Evolutionary conservation across 2,888 invertebrate species (phyloP), one percentile per base, ranked within the genome.

Genomic region (Melanotus villosus): DNA sequence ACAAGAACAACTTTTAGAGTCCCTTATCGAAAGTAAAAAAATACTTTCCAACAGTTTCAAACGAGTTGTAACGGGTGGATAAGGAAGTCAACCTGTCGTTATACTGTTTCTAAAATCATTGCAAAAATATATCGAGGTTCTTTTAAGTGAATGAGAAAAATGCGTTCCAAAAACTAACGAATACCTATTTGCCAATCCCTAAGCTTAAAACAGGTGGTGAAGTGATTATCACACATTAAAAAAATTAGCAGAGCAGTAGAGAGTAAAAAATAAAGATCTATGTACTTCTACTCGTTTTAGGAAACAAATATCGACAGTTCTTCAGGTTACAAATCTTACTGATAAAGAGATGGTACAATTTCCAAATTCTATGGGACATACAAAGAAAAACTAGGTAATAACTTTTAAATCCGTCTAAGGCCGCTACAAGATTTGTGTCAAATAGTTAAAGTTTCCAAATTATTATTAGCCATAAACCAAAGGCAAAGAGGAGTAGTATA

Each of bases 321-420:
- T 72, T 7, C 74, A 75, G 65, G 63, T 77, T 10, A 41, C 74
- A 36, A 73, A 74, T 62, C 36, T 76, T 14, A 65, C 52, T 12
- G 70, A 73, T 14, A 47, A 16, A 12, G 76, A 77, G 54, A 73
- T 75, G 65, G 76, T 77, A 65, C 77, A 77, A 52, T 73, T 78
- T 56, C 76, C 76, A 6, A 12, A 16, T 3, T 52, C 32, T 19
- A 26, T 63, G 26, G 14, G 38, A 9, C 38, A 38, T 12, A 38
- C 38, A 26, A 2, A 12, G n/a, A 32, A 38, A 38, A 38, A n/a
- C 12, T n/a, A n/a, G n/a, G n/a, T n/a, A n/a, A n/a, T n/a, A n/a
- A n/a, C n/a, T n/a, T n/a, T n/a, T n/a, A n/a, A n/a, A n/a, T n/a
- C n/a, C n/a, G n/a, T n/a, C n/a, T n/a, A n/a, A n/a, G 69, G 45